Conservation (phyloP, 2,113 vertebrate species). For the Glaucidium brasilianum region DNA sequence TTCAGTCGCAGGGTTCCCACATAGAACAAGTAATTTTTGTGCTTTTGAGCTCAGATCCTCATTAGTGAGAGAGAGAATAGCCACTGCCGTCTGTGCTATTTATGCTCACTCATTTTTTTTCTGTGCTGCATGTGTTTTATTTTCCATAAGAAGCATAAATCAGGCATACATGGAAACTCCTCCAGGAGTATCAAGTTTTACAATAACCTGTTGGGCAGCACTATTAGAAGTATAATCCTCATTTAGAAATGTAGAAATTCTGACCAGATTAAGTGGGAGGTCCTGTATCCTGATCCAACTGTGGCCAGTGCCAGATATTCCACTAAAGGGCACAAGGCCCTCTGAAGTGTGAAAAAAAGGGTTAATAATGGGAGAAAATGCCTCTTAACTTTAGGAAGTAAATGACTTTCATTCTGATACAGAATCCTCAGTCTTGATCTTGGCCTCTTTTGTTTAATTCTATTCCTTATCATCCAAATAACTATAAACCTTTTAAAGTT, state of each 20-base stretch:
- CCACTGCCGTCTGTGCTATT: background rate
- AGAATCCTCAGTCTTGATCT: background rate
- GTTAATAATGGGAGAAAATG: background rate
- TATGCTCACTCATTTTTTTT: rapidly evolving
- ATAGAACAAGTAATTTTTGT: background rate
- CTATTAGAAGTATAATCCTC: background rate
- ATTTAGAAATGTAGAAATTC: background rate
- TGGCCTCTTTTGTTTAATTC: background rate
- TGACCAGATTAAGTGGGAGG: background rate
- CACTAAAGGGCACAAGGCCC: background rate
- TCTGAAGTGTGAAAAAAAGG: background rate
- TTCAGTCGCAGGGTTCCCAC: background rate
- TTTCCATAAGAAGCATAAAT: background rate
- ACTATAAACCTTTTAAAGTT: background rate
- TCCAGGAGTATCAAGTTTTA: background rate
- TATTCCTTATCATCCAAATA: background rate
- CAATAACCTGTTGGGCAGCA: background rate
- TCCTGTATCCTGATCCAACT: background rate
- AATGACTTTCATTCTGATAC: background rate
- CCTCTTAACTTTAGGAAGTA: background rate
- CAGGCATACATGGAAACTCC: background rate
- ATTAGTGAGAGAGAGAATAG: background rate
- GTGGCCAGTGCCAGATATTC: background rate
- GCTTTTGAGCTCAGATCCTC: background rate
- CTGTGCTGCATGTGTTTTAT: background rate